phyloP scores from a whole-genome alignment of 2,113 vertebrate species.

The Phaethornis superciliosus region DNA sequence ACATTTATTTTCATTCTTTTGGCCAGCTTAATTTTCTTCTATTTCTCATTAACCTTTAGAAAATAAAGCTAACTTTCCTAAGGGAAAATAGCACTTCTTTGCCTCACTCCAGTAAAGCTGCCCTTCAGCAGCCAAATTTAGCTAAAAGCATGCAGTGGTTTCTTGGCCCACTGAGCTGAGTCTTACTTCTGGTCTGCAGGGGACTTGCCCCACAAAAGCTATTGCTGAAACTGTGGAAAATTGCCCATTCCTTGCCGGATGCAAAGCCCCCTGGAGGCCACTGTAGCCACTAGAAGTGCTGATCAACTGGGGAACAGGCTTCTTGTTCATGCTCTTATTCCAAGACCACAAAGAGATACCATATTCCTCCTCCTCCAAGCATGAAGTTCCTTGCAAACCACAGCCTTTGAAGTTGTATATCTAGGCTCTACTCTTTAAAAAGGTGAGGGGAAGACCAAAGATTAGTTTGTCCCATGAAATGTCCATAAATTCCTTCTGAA shows the following conservation, averaged over 20 bases:
- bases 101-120: constrained; percentile 37
- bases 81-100: constrained; percentile 66
- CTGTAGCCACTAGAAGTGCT: background rate
- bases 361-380: background rate
- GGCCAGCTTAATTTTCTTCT: constrained; percentile 72
- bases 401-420: background rate
- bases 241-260: background rate
- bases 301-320: background rate
- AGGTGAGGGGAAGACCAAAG: background rate
- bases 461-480: background rate
- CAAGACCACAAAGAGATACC: background rate
- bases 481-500: background rate
- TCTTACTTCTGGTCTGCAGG: constrained; percentile 49
- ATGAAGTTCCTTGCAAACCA: background rate
- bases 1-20: constrained; percentile 75
- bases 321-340: background rate
- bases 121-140: constrained; percentile 56
- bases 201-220: constrained; percentile 35
- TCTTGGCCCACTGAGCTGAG: constrained; percentile 45
- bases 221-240: constrained; percentile 54
- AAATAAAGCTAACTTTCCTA: constrained; percentile 67
- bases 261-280: constrained; percentile 26
- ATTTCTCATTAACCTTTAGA: constrained; percentile 76
- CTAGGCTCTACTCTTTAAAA: background rate
- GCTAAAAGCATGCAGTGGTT: constrained; percentile 58